phyloP scores from a whole-genome alignment of 2,797 vertebrate genomes.

The Syngnathus acus region DNA sequence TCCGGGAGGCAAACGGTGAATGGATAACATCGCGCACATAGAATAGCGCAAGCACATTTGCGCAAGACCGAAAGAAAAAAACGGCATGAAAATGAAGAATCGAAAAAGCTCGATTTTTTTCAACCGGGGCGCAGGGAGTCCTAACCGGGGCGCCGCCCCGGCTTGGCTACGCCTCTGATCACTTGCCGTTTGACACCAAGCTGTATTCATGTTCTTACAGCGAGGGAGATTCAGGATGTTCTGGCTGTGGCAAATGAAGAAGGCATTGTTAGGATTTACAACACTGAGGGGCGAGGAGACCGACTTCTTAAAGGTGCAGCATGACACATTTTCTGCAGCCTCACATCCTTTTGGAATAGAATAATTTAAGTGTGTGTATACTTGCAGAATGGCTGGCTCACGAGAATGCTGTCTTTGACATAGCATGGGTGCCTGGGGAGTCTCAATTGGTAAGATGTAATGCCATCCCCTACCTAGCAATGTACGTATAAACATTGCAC shows the following conservation, averaged over 20 bases:
- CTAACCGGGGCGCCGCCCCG: too few relatives aligned
- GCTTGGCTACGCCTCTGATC: too few relatives aligned
- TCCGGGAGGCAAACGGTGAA: too few relatives aligned
- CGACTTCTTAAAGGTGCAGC: constrained; percentile 79
- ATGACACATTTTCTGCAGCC: fast-evolving
- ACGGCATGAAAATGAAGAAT: too few relatives aligned
- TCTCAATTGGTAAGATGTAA: constrained; percentile 74
- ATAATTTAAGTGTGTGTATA: constrained; percentile 2
- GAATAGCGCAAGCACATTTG: too few relatives aligned
- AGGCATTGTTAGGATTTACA: constrained; percentile 84
- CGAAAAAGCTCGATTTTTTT: too few relatives aligned
- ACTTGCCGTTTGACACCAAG: background rate
- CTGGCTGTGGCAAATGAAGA: constrained; percentile 92
- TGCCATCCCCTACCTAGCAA: background rate
- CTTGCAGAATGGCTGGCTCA: constrained; percentile 91
- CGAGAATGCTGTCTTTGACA: constrained; percentile 93
- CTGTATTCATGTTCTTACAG: constrained; percentile 48
- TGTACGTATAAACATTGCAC: background rate
- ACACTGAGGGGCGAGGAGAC: constrained; percentile 73
- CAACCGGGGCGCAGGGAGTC: too few relatives aligned
- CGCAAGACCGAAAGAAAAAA: too few relatives aligned
- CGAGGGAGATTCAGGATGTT: constrained; percentile 57
- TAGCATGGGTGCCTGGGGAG: constrained; percentile 91
- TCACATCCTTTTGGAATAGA: background rate
- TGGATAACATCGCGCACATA: too few relatives aligned